phyloP scores from a whole-genome alignment of 2,113 vertebrate species.

The Ibidorhyncha struthersii region DNA sequence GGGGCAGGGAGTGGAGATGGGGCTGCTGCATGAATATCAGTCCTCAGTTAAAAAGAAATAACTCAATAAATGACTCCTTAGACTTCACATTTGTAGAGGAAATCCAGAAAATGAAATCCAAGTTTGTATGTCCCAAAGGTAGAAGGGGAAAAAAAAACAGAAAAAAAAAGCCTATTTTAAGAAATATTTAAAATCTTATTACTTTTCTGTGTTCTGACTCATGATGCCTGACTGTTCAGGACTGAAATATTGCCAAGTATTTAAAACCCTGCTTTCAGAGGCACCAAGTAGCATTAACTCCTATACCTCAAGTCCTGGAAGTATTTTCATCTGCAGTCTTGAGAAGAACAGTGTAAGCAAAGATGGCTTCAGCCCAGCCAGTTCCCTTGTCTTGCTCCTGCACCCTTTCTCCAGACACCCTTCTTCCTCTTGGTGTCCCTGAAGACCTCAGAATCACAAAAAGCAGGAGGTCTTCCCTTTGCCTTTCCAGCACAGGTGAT shows the following conservation, averaged over 20 bases:
- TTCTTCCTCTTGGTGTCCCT: background rate
- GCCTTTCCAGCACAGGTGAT: background rate
- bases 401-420: background rate
- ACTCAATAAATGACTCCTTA: background rate
- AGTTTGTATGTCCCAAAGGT: background rate
- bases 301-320: background rate
- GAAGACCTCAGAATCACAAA: background rate
- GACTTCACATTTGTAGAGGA: background rate
- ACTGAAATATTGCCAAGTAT: background rate
- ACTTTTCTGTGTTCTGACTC: background rate
- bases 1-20: background rate
- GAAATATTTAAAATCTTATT: background rate
- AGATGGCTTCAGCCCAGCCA: background rate
- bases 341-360: background rate
- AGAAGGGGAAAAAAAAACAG: background rate
- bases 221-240: background rate
- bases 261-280: background rate
- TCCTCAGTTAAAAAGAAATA: background rate
- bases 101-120: background rate
- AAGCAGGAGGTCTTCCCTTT: background rate
- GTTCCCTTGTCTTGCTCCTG: background rate
- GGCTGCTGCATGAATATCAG: background rate
- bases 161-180: background rate
- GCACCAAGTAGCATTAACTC: background rate
- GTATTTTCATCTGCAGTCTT: background rate